Evolutionary conservation across 2,888 invertebrate species (phyloP), one percentile per base, ranked within the genome.

Genomic region (Callyntrura guangdongensis): DNA sequence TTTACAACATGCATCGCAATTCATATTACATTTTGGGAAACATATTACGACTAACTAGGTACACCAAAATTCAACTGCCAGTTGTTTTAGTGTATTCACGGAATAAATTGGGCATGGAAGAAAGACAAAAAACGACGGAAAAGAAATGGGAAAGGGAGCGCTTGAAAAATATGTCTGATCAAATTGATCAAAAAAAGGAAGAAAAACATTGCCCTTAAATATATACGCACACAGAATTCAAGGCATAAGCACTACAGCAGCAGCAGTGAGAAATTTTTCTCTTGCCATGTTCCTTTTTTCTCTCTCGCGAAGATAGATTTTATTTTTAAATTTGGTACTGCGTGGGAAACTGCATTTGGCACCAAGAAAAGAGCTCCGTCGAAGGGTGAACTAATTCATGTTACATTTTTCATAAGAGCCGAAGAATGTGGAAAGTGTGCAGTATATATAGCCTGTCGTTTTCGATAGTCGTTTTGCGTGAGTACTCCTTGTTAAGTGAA

Each of bases 21-120:
- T 67, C 64, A 67, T 67, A 67, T 67, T 67, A 67, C 64, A 67
- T 67, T 67, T 67, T 36, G 36, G 64, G 3, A 67, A 67, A 67
- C 64, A 67, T 36, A 36, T 67, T 67, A 27, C 27, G 64, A 27
- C 25, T 67, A 67, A 27, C 64, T 8, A 67, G 8, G 27, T 67
- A 67, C 27, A 64, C 9, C 22, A 25, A 64, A 64, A 14, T 27
- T 67, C 64, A 67, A 67, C 25, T 67, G 64, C 22, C 27, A 67
- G 64, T 67, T 67, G 64, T 67, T 67, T 67, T 67, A 67, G 64
- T 12, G 9, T 14, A 27, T 67, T 67, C 64, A 67, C 25, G 14
- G 64, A 67, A 67, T 67, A 67, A 67, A 67, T 67, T 67, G 27
- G 14, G 4, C 17, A 5, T 12, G 64, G 1, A 67, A 67, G 64